Conservation (phyloP, 2,113 vertebrate species). For the Rousettus leschenaultii region DNA sequence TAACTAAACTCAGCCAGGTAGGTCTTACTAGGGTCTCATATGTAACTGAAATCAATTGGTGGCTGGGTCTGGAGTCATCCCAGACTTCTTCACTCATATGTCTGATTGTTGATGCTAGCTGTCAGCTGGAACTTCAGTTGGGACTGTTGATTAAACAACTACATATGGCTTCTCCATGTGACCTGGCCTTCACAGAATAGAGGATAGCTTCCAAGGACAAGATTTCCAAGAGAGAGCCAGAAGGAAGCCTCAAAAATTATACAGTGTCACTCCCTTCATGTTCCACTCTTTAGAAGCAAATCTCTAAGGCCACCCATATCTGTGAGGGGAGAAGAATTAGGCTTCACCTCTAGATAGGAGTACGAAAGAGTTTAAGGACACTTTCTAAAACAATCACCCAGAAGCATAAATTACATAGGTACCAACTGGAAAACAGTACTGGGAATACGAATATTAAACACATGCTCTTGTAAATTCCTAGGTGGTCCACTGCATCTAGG, state of each 20-base stretch:
- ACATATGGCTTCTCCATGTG: background rate
- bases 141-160: background rate
- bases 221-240: background rate
- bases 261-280: background rate
- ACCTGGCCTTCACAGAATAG: background rate
- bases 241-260: background rate
- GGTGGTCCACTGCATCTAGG: background rate
- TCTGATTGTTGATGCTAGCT: background rate
- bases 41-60: background rate
- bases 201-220: background rate
- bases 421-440: background rate
- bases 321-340: background rate
- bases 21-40: background rate
- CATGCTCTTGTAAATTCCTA: background rate
- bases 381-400: background rate
- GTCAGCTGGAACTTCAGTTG: background rate
- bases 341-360: background rate
- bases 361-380: background rate
- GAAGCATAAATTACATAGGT: background rate
- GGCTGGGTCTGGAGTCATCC: background rate
- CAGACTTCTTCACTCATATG: background rate
- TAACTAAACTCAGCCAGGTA: background rate
- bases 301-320: background rate
- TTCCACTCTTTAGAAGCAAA: background rate
- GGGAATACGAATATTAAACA: background rate